Evolutionary conservation across 2,888 invertebrate genomes (phyloP), one percentile per base, ranked within the genome.

Genomic region (Boloria euphrosyne): DNA sequence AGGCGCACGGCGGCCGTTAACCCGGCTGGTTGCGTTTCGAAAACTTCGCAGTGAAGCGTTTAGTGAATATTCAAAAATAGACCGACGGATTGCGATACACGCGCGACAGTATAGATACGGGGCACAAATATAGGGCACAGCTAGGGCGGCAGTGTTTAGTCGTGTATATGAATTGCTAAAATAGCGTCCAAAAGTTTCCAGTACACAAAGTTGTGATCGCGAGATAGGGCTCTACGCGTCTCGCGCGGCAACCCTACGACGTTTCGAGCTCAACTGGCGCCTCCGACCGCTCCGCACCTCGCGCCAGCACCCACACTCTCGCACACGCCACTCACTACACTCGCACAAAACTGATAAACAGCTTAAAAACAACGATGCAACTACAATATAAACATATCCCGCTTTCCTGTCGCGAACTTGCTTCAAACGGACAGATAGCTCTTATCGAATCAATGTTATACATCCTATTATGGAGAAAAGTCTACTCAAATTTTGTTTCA

Each of bases 61-160:
- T 88, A 88, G 86, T 89, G 87, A 86, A 89, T 89, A 91, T 89
- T 90, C 91, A 90, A 90, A 92, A 92, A 92, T 92, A 91, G 92
- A 90, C 84, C 84, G 85, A 85, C 83, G 78, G 80, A 81, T 79
- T 81, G 75, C 80, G 78, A 80, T 78, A 83, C 85, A 86, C 85
- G 84, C 83, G 84, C 81, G 78, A 84, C 82, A 79, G 77, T 81
- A 79, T 74, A 68, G 76, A 74, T 75, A 79, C 78, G 73, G 79
- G 75, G 78, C 75, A 80, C 79, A 80, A 80, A 53, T 76, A 78
- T 76, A 79, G 75, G 61, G 61, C 27, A 66, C 58, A 74, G 76
- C 76, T 79, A 78, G 49, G 78, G 81, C 80, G 74, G 75, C 77
- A 78, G 76, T 79, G 76, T 77, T 80, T 78, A 78, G 79, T 3